These are phyloP conservation scores for Coecobrya sp. DNA, from an alignment of 2,888 invertebrate genomes.

Conservation along the genomic window DNA sequence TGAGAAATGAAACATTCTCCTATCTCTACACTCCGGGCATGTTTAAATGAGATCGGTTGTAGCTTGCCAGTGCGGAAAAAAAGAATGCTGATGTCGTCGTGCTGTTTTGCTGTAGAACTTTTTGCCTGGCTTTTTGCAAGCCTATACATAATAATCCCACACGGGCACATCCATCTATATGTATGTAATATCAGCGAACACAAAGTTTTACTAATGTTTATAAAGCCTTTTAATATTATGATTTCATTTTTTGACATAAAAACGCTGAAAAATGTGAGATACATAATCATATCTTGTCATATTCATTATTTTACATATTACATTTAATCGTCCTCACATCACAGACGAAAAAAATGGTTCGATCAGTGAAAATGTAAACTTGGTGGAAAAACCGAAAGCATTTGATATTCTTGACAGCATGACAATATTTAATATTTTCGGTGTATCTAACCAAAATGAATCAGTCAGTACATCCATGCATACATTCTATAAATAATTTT, in stretches of 20 bases:
- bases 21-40: conserved; percentile 73
- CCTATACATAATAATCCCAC: background rate
- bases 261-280: background rate
- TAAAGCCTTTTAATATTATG: conserved; percentile 33
- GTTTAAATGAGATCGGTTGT: conserved; percentile 67
- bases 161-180: background rate
- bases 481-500: too few species aligned
- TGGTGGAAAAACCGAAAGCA: background rate
- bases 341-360: conserved; percentile 22
- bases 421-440: background rate
- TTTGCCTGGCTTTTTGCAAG: background rate
- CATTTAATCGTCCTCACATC: conserved; percentile 6
- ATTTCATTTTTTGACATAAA: conserved; percentile 44
- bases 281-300: background rate
- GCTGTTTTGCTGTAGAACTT: background rate
- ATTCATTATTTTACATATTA: conserved; percentile 13
- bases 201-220: conserved; percentile 25
- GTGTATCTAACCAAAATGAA: background rate
- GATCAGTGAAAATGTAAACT: conserved; percentile 29
- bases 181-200: background rate
- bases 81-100: conserved; percentile 25
- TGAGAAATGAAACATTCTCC: conserved; percentile 72
- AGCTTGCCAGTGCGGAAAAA: background rate
- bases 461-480: too few species aligned
- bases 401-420: conserved; percentile 6